Conservation (phyloP, 2,797 vertebrate species). For the Picus viridis region DNA sequence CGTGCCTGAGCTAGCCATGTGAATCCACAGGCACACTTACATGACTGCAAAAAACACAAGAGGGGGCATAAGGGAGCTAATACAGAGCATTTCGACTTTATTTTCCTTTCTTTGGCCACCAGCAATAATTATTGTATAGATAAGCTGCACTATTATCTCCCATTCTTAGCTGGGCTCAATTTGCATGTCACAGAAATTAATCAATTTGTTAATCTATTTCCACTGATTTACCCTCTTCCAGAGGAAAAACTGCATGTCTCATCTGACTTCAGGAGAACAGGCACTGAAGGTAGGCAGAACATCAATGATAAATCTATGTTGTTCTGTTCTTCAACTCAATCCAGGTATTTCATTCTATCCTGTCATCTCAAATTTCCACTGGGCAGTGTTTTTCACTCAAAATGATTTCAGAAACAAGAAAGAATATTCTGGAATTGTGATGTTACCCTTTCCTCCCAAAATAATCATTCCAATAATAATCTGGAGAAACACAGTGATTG, state of each 20-base stretch:
- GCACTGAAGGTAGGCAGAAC: not conserved
- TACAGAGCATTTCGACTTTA: not conserved
- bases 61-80: not conserved
- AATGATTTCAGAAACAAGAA: not conserved
- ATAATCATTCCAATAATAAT: not conserved
- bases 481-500: not conserved
- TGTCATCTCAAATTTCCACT: not conserved
- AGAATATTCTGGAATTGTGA: not conserved
- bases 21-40: not conserved
- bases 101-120: not conserved
- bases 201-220: not conserved
- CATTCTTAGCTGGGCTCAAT: not conserved
- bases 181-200: rapidly evolving
- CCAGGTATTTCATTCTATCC: not conserved
- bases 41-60: not conserved
- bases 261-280: not conserved
- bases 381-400: not conserved
- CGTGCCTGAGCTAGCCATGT: not conserved
- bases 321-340: not conserved
- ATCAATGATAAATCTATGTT: not conserved
- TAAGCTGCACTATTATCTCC: not conserved
- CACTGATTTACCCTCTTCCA: not conserved
- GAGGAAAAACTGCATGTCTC: not conserved
- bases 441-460: not conserved
- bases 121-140: not conserved